Conservation (phyloP, 2,113 vertebrate species). For the Petroica traversi region DNA sequence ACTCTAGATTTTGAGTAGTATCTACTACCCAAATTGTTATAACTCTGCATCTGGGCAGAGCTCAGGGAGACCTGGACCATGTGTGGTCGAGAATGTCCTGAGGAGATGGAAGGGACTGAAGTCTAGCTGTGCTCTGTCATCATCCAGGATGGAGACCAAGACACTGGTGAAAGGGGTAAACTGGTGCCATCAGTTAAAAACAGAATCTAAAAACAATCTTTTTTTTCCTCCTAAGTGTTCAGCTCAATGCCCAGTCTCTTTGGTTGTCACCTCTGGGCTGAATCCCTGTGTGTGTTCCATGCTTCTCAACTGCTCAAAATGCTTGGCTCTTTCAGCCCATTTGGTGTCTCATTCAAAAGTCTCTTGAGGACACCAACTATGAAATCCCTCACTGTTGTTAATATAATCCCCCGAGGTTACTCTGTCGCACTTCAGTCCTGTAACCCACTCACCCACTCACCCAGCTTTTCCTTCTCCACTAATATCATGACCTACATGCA, state of each 20-base stretch:
- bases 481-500: conserved; percentile 44
- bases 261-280: neutral
- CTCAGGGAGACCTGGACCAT: neutral
- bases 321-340: neutral
- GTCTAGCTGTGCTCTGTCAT: rapidly evolving
- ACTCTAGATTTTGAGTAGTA: neutral
- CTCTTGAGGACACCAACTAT: neutral
- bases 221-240: neutral
- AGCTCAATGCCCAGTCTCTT: neutral
- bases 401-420: neutral
- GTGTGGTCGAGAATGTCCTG: rapidly evolving
- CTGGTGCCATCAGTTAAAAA: neutral
- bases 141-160: neutral
- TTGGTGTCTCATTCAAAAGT: neutral
- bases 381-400: neutral
- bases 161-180: neutral
- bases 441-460: neutral
- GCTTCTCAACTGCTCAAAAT: neutral
- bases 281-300: neutral
- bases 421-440: neutral
- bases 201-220: neutral
- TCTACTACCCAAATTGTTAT: neutral
- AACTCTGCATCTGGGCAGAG: neutral
- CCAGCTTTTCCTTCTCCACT: neutral
- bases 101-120: neutral